Evolutionary conservation across 1,140 invertebrate species (phyloP), one percentile per base, ranked within the genome.

Genomic region (Bombus soroeensis): DNA sequence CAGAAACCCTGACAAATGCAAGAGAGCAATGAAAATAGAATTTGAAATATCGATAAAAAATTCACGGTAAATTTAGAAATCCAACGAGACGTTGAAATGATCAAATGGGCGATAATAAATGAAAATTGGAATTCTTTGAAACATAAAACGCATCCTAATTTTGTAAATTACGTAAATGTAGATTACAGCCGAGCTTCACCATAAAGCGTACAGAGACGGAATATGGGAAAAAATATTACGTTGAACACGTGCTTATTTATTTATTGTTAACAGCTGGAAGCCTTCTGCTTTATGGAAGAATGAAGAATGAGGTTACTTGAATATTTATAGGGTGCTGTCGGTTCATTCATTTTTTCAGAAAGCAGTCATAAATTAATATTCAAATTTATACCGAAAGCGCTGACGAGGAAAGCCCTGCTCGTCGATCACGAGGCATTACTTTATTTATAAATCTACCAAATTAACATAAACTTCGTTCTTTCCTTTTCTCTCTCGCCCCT

Each of bases 331-430:
- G 43, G 28, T 43, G 64, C 64, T 57, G 73, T 34, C 62, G 57
- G 43, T 75, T 83, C 62, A 77, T 77, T 82, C 39, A 64, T 74
- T 75, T 75, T 75, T 75, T 75, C 28, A 62, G 62, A 83, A 83
- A 34, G 81, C 37, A 83, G 81, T 76, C 71, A 53, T 41, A 77
- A 83, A 83, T 83, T 83, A 77, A 83, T 83, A 83, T 83, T 68
- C 66, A 77, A 82, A 82, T 82, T 82, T 82, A 82, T 82, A 82
- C 81, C 43, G 80, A 73, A 81, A 72, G 37, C 37, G 25, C 47
- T 41, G 71, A 62, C 39, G 81, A 74, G 70, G 5, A 43, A 59
- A 74, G 64, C 77, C n/a, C 62, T 37, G 77, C n/a, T 68, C 77
- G 57, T 77, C 62, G 77, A 80, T 64, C 81, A 74, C 81, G n/a